Conservation (phyloP, 1,140 invertebrate species). For the Calycopis cecrops region DNA sequence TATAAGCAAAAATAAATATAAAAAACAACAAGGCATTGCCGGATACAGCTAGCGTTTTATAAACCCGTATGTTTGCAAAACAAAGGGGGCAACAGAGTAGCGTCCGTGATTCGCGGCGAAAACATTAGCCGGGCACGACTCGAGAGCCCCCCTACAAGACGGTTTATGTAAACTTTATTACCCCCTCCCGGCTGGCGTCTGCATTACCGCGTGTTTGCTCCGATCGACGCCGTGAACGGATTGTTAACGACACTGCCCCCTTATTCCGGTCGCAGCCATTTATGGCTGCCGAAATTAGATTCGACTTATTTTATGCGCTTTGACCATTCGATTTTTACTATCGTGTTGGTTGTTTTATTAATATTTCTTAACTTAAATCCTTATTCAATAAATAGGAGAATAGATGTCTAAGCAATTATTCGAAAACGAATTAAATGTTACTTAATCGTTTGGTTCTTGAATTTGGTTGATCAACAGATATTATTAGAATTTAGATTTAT, state of each 20-base stretch:
- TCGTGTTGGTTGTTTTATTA: no score
- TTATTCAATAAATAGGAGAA: no score
- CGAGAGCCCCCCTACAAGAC: slow-evolving; percentile 43
- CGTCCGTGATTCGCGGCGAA: slow-evolving; percentile 61
- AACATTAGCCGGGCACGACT: slow-evolving; percentile 52
- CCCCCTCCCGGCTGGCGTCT: slow-evolving; percentile 18
- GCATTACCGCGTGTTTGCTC: background rate
- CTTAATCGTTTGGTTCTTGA: no score
- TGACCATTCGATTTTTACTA: no score
- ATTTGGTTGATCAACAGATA: no score
- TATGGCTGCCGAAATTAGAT: background rate
- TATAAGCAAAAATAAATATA: no score
- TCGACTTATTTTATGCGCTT: no score
- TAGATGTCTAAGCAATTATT: no score
- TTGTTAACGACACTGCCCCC: slow-evolving; percentile 41
- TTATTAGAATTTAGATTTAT: no score
- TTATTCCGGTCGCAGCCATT: slow-evolving; percentile 46
- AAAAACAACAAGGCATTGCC: background rate
- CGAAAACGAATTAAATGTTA: no score
- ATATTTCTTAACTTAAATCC: no score
- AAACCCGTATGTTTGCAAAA: slow-evolving; percentile 55
- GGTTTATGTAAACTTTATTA: slow-evolving; percentile 71
- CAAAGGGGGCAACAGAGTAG: slow-evolving; percentile 50
- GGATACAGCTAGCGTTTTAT: background rate
- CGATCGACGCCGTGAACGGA: slow-evolving; percentile 50